Conservation (phyloP, 2,888 invertebrate species). For the Caenorhabditis panamensis region DNA sequence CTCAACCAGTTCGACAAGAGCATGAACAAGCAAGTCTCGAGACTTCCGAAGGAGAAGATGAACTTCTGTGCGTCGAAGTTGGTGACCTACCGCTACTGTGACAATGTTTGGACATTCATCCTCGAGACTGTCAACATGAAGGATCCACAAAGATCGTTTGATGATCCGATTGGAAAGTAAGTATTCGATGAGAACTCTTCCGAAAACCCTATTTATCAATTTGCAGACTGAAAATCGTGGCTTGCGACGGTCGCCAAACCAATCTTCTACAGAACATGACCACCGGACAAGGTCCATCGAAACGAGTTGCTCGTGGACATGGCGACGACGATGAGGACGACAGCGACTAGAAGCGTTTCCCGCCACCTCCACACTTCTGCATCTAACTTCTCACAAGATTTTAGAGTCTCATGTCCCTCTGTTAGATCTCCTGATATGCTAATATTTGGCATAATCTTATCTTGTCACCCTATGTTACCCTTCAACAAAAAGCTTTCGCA, state of each 20-base stretch:
- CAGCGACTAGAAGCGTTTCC: conserved; percentile 21
- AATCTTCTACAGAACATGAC: conserved; percentile 25
- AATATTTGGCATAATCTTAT: conserved; percentile 16
- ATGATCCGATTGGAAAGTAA: conserved; percentile 54
- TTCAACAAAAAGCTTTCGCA: not conserved
- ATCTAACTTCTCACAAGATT: not conserved
- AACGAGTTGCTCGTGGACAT: conserved; percentile 27
- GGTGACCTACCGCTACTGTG: conserved; percentile 90
- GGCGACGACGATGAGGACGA: conserved; percentile 36
- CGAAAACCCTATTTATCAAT: not conserved
- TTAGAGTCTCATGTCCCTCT: not conserved
- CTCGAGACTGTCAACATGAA: conserved; percentile 97
- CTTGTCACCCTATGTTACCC: not conserved
- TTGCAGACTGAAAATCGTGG: conserved; percentile 92
- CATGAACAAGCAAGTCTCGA: conserved; percentile 94
- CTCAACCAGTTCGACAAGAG: conserved; percentile 96
- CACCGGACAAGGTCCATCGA: conserved; percentile 43
- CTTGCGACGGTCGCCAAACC: conserved; percentile 88
- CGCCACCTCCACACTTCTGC: not conserved
- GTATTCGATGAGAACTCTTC: conserved; percentile 3
- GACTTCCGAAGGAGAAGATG: conserved; percentile 93
- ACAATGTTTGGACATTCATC: conserved; percentile 99
- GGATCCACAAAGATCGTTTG: conserved; percentile 63
- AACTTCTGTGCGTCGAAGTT: conserved; percentile 87
- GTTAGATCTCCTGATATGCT: conserved; percentile 23